A percentile compares a stretch with the other conserved stretches of the same genome.
Evolutionary conservation across 2,113 vertebrate genomes (phyloP).

Genomic region (Lophochroa leadbeateri): DNA sequence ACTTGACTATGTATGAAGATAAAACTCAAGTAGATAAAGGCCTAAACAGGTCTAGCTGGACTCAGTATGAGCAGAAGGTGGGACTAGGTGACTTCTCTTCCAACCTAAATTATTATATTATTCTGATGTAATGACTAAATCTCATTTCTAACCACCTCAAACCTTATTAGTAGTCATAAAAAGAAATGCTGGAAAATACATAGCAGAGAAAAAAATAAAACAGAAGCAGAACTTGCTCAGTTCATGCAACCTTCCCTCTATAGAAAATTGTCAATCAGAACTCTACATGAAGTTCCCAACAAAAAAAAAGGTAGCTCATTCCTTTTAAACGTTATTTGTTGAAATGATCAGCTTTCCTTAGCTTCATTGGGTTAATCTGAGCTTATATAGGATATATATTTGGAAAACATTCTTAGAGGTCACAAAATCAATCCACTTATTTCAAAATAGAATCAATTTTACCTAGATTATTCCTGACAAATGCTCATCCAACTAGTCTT

Average conservation of each 20-base stretch:
- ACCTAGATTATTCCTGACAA: not conserved
- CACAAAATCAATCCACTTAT: slow-evolving; percentile 11
- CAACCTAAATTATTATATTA: not conserved
- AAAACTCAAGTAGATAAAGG: not conserved
- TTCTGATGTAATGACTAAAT: not conserved
- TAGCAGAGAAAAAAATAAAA: not conserved
- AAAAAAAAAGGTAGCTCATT: not conserved
- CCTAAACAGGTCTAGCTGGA: not conserved
- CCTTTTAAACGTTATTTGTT: not conserved
- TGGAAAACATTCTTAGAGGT: slow-evolving; percentile 19
- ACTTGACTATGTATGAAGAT: not conserved
- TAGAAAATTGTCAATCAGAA: not conserved
- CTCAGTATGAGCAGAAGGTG: not conserved
- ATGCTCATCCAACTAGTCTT: not conserved
- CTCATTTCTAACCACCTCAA: not conserved
- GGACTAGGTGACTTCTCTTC: not conserved
- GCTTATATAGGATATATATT: not conserved
- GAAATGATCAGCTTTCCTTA: not conserved
- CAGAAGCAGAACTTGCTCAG: not conserved
- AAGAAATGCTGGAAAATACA: not conserved
- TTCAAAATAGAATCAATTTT: slow-evolving; percentile 9
- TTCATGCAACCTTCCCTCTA: not conserved
- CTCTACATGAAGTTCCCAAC: not conserved
- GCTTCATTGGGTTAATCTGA: not conserved
- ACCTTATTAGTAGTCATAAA: not conserved